phyloP scores from a whole-genome alignment of 2,888 invertebrate genomes.

The Cosmia trapezina region DNA sequence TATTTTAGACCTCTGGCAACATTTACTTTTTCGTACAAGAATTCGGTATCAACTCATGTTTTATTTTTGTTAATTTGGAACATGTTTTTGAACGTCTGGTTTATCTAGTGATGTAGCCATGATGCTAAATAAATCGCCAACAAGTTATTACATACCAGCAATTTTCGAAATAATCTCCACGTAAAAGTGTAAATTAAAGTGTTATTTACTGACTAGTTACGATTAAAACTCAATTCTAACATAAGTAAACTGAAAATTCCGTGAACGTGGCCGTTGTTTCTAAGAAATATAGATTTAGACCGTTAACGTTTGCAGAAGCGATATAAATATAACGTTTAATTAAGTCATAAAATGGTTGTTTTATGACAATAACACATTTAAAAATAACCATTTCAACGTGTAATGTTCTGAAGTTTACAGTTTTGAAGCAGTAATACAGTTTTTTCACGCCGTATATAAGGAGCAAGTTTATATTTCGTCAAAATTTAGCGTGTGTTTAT shows the following conservation, averaged over 20 bases:
- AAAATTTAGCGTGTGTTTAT: constrained; percentile 52
- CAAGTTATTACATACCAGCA: constrained; percentile 31
- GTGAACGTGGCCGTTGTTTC: constrained; percentile 29
- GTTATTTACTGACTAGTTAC: constrained; percentile 39
- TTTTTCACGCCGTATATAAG: constrained; percentile 40
- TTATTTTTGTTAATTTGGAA: constrained; percentile 45
- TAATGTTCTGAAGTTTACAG: constrained; percentile 25
- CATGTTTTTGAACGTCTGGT: constrained; percentile 36
- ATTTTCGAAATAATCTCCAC: constrained; percentile 36
- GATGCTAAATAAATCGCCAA: constrained; percentile 37
- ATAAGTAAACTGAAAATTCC: constrained; percentile 40
- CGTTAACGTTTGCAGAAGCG: constrained; percentile 43
- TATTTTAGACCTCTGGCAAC: constrained; percentile 50
- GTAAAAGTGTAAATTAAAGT: constrained; percentile 35
- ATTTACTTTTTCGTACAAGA: constrained; percentile 50
- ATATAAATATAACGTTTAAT: constrained; percentile 66
- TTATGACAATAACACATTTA: constrained; percentile 54
- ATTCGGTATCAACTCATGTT: constrained; percentile 39
- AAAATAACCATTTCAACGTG: constrained; percentile 48
- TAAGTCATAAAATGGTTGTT: constrained; percentile 59
- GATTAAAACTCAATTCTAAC: constrained; percentile 33
- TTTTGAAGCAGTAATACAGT: constrained; percentile 25
- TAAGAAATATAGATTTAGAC: constrained; percentile 48
- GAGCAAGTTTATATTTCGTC: constrained; percentile 46
- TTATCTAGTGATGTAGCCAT: constrained; percentile 24